These are phyloP conservation scores for Pygoscelis adeliae DNA, from an alignment of 2,113 vertebrate species.

Conservation along the genomic window DNA sequence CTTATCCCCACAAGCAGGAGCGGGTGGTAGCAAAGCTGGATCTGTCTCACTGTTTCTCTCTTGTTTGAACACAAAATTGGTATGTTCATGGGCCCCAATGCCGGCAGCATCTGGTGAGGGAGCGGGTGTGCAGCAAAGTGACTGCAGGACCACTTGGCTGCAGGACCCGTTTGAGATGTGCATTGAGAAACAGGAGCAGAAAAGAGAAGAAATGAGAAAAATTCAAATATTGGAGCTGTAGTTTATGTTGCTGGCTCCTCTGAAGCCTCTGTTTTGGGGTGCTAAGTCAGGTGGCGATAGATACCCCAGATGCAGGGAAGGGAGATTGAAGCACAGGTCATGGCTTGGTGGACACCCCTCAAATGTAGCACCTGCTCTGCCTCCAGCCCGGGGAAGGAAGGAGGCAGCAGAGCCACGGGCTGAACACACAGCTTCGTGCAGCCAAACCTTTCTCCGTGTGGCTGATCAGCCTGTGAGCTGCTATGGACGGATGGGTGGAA, in stretches of 20 bases:
- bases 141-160: not conserved
- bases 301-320: fast-evolving
- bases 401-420: not conserved
- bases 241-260: not conserved
- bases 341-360: not conserved
- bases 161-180: not conserved
- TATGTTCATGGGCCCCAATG: not conserved
- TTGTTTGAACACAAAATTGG: not conserved
- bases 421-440: not conserved
- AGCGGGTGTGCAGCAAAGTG: not conserved
- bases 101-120: not conserved
- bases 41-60: not conserved
- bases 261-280: not conserved
- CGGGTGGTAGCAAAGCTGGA: not conserved
- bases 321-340: not conserved
- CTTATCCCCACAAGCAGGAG: not conserved
- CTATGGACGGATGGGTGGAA: not conserved
- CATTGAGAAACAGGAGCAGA: not conserved
- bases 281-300: not conserved
- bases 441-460: not conserved
- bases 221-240: not conserved
- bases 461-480: not conserved
- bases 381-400: not conserved
- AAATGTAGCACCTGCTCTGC: fast-evolving
- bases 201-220: not conserved